These are phyloP conservation scores for Podotricha telesiphe DNA, from an alignment of 2,888 invertebrate species.

Conservation along the genomic window DNA sequence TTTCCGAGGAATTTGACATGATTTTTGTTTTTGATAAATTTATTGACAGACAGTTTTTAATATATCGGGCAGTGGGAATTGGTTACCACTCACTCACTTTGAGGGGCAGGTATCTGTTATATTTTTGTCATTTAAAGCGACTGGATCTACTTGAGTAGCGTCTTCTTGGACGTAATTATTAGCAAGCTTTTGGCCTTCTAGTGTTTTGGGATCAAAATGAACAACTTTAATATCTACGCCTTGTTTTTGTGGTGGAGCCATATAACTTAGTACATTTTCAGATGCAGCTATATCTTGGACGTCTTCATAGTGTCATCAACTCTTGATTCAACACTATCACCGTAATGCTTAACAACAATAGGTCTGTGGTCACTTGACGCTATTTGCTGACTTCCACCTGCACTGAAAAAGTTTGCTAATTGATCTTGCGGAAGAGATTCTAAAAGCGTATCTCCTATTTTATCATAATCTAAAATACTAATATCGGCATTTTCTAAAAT, in stretches of 20 bases:
- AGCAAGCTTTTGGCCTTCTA: slow-evolving; percentile 88
- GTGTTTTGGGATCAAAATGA: slow-evolving; percentile 89
- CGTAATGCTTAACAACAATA: slow-evolving; percentile 86
- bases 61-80: slow-evolving; percentile 92
- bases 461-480: slow-evolving; percentile 93
- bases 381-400: slow-evolving; percentile 90
- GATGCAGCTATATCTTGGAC: slow-evolving; percentile 84
- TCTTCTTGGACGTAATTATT: slow-evolving; percentile 88
- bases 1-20: too few species aligned
- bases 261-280: slow-evolving; percentile 73
- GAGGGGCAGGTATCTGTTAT: slow-evolving; percentile 92
- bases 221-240: slow-evolving; percentile 93
- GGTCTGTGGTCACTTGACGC: slow-evolving; percentile 88
- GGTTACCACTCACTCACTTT: slow-evolving; percentile 93
- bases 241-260: slow-evolving; percentile 73
- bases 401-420: slow-evolving; percentile 92
- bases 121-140: slow-evolving; percentile 89
- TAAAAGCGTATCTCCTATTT: slow-evolving; percentile 92
- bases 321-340: slow-evolving; percentile 81
- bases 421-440: slow-evolving; percentile 93
- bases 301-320: slow-evolving; percentile 73
- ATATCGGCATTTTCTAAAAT: slow-evolving; percentile 94
- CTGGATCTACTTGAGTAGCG: slow-evolving; percentile 89
- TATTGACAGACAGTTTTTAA: too few species aligned
- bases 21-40: too few species aligned